Evolutionary conservation across 2,888 invertebrate species (phyloP).

Genomic region (Keiferia lycopersicella): DNA sequence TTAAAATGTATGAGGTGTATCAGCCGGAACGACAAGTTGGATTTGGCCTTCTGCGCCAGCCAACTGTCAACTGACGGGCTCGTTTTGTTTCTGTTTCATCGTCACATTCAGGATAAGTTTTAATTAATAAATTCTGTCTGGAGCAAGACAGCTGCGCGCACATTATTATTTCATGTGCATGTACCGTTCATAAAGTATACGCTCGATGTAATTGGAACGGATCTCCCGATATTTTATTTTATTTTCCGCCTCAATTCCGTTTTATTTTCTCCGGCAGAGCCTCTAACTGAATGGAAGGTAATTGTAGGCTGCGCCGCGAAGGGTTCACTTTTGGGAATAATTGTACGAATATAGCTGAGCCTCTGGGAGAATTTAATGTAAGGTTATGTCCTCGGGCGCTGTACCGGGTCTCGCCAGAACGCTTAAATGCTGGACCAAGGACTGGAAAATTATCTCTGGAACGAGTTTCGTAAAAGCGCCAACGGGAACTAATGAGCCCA

Average conservation of each 20-base stretch:
- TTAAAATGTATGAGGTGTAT: conserved; percentile 33
- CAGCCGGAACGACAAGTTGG: conserved; percentile 13
- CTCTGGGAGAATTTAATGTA: conserved; percentile 77
- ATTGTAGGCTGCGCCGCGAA: conserved; percentile 73
- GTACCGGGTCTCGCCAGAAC: conserved; percentile 65
- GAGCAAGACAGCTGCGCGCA: conserved; percentile 18
- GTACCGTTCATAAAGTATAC: conserved; percentile 45
- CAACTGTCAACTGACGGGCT: conserved; percentile 10
- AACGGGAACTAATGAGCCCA: conserved; percentile 75
- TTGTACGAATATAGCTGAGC: conserved; percentile 73
- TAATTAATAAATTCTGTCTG: conserved; percentile 21
- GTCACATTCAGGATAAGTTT: conserved; percentile 18
- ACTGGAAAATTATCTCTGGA: conserved; percentile 72
- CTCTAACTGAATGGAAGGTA: conserved; percentile 75
- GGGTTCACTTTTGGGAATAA: conserved; percentile 78
- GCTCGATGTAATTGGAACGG: conserved; percentile 62
- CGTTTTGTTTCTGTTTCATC: conserved; percentile 19
- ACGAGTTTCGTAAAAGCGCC: conserved; percentile 75
- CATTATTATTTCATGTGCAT: conserved; percentile 36
- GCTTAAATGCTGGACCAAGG: conserved; percentile 70
- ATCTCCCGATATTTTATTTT: conserved; percentile 71
- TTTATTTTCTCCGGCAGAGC: conserved; percentile 65
- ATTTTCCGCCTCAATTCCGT: conserved; percentile 73
- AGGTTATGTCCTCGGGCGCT: conserved; percentile 64
- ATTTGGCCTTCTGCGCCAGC: conserved; percentile 8